phyloP scores from a whole-genome alignment of 2,797 vertebrate genomes.

The Chaunax sp. region DNA sequence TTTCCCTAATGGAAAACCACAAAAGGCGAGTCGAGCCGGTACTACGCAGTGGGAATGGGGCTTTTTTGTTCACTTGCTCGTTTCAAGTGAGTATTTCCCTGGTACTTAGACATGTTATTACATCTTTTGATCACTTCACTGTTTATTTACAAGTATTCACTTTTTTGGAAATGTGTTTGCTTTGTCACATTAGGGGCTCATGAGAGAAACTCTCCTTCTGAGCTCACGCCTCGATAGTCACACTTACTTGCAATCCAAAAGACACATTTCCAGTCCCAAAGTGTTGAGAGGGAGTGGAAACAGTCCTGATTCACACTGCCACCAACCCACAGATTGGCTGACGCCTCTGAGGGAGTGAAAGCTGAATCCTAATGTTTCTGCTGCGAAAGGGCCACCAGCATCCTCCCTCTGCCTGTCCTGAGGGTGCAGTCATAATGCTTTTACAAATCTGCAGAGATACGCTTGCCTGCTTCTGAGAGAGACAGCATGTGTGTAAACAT shows the following conservation, averaged over 20 bases:
- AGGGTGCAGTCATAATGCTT: conserved; percentile 34
- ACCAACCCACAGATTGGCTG: conserved; percentile 69
- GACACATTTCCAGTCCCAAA: conserved; percentile 58
- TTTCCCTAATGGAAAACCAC: too few relatives aligned
- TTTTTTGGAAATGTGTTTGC: conserved; percentile 38
- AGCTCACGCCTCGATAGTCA: conserved; percentile 47
- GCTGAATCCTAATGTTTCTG: conserved; percentile 68
- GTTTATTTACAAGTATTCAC: conserved; percentile 31
- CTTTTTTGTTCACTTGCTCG: too few relatives aligned
- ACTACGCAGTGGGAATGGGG: too few relatives aligned
- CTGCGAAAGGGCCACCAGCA: conserved; percentile 32
- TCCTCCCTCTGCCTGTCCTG: conserved; percentile 43
- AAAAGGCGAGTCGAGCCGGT: too few relatives aligned
- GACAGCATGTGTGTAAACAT: conserved; percentile 33
- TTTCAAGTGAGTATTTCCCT: neutral
- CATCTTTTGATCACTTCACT: conserved; percentile 1
- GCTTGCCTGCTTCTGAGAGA: conserved; percentile 24
- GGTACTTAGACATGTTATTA: conserved; percentile 12
- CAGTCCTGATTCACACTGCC: conserved; percentile 60
- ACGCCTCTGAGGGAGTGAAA: conserved; percentile 59
- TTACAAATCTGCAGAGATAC: conserved; percentile 34
- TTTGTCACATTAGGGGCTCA: conserved; percentile 44
- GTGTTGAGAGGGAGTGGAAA: conserved; percentile 62
- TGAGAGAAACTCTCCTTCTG: conserved; percentile 36
- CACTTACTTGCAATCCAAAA: conserved; percentile 62